A percentile compares a stretch with the other conserved stretches of the same genome.
These are phyloP conservation scores for Heliconius melpomene DNA, from an alignment of 1,140 invertebrate genomes.

Conservation along the genomic window DNA sequence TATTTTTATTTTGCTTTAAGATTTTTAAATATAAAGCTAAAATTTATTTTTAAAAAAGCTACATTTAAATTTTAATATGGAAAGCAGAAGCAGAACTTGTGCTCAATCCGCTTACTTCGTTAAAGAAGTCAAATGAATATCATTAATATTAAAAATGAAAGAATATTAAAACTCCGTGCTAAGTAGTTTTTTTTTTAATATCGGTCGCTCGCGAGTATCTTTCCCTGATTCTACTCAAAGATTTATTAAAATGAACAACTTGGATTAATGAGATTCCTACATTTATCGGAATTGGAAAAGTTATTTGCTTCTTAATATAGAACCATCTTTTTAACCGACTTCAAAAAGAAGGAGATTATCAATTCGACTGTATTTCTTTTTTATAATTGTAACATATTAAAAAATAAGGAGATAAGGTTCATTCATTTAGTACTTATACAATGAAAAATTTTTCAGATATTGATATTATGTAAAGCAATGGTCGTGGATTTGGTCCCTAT, in stretches of 20 bases:
- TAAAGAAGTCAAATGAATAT: conserved; percentile 7
- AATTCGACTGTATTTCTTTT: too few relatives aligned
- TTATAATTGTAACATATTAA: too few relatives aligned
- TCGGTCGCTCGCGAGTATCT: conserved; percentile 3
- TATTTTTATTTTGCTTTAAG: too few relatives aligned
- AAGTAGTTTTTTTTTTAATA: conserved; percentile 6
- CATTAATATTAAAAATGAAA: conserved; percentile 1
- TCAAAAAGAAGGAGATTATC: too few relatives aligned
- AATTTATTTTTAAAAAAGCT: too few relatives aligned
- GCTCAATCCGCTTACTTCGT: conserved; percentile 2
- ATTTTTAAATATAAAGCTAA: too few relatives aligned
- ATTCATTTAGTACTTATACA: too few relatives aligned
- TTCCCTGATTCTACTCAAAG: background rate
- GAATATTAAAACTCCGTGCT: background rate
- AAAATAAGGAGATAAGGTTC: too few relatives aligned
- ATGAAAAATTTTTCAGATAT: too few relatives aligned
- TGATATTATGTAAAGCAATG: too few relatives aligned
- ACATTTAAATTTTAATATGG: too few relatives aligned
- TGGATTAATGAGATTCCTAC: conserved; percentile 17
- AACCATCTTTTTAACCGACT: background rate
- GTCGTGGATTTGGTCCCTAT: too few relatives aligned
- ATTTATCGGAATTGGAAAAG: conserved; percentile 20
- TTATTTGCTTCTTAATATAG: conserved; percentile 19
- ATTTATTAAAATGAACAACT: conserved; percentile 18
- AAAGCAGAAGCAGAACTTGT: background rate